These are phyloP conservation scores for Mesoligia furuncula DNA, from an alignment of 2,888 invertebrate species.

Conservation along the genomic window DNA sequence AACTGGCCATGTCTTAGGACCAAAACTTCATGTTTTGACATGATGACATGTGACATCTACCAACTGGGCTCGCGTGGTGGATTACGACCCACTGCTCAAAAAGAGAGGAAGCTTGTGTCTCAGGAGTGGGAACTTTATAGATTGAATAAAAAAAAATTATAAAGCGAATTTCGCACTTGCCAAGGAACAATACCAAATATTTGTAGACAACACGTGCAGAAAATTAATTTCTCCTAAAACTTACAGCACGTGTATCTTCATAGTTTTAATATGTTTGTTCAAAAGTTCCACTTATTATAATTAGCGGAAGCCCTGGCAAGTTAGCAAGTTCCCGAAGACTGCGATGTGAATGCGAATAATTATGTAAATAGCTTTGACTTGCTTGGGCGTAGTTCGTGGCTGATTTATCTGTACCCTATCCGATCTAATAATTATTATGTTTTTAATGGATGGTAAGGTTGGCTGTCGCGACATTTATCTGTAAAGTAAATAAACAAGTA, in stretches of 20 bases:
- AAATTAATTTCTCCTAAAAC: constrained; percentile 14
- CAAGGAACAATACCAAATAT: background rate
- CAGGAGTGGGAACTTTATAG: too few species aligned
- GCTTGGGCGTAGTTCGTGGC: background rate
- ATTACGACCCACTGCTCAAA: too few species aligned
- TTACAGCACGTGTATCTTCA: constrained; percentile 8
- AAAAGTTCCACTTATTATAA: constrained; percentile 24
- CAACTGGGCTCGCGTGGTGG: too few species aligned
- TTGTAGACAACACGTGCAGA: constrained; percentile 9
- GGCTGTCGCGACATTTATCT: background rate
- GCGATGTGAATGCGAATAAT: constrained; percentile 3
- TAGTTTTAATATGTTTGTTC: constrained; percentile 26
- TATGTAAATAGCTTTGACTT: constrained; percentile 20
- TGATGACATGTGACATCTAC: too few species aligned
- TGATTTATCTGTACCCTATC: background rate
- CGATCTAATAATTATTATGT: background rate
- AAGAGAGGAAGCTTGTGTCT: too few species aligned
- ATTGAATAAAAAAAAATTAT: too few species aligned
- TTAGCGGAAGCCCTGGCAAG: constrained; percentile 18
- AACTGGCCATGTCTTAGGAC: too few species aligned
- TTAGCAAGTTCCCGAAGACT: constrained; percentile 12
- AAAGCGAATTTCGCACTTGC: too few species aligned
- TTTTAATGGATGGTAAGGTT: background rate
- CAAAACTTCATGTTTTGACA: too few species aligned
- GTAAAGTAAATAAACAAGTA: background rate